Evolutionary conservation across 1,140 invertebrate genomes (phyloP), one percentile per base, ranked within the genome.

Genomic region (Cherax quadricarinatus): DNA sequence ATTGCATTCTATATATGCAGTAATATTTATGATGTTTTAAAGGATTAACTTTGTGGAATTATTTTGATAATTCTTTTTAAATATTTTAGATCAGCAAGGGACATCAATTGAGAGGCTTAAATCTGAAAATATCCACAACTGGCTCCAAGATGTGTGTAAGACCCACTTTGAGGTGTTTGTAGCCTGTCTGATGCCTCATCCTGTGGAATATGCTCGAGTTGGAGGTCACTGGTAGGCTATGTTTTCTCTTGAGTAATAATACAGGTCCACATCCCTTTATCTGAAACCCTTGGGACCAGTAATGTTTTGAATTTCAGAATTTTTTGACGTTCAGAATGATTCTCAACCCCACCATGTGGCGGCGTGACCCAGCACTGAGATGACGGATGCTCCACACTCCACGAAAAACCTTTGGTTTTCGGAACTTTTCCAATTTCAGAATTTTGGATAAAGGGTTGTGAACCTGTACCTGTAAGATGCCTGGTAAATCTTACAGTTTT

Each of bases 91-190:
- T 78, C 97, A 98, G 95, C 96, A 97, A 87, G 98, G 98, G 94
- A 97, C 97, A 94, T 97, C 97, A 16, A 96, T 99, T 86, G 98
- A 99, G 95, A 97, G 98, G 95, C 95, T 99, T n/a, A 99, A 99
- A 95, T 97, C 97, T 21, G 98, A 98, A 95, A 98, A 99, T 94
- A 97, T 99, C 21, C 98, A 98, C 94, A 96, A 97, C 57, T 99
- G 99, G 99, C 95, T 99, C 62, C 97, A 97, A 89, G 96, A 97
- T 94, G 97, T 99, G 78, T 97, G 97, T 94, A 97, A 97, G 95
- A 97, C 96, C 5, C 98, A 99, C 95, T 98, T 98, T 95, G 97
- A 98, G 92, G 97, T 98, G 80, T 96, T 99, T 96, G 95, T 99
- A 81, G 97, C 97, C 48, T 98, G 97, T 94, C 95, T 99, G 60